Percentiles rank a stretch among this genome's conserved stretches.
These are phyloP conservation scores for Nothocercus nigrocapillus DNA, from an alignment of 2,113 vertebrate species.

Conservation along the genomic window DNA sequence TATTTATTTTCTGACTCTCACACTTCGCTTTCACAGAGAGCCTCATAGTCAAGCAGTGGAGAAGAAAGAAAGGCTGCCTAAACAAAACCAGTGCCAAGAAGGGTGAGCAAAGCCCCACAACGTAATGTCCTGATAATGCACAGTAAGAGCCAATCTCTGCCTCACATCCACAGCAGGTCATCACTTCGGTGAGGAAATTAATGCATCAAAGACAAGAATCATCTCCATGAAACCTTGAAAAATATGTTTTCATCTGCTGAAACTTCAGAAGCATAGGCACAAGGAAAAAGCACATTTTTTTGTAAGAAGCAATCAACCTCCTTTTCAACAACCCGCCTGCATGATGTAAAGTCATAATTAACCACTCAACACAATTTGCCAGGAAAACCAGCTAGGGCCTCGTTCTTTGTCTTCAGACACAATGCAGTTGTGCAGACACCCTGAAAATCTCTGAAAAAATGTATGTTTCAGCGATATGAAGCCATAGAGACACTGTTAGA, in stretches of 20 bases:
- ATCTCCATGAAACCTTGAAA: background rate
- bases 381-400: background rate
- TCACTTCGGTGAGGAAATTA: background rate
- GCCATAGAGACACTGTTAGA: background rate
- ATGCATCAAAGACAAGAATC: background rate
- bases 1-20: background rate
- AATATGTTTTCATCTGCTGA: background rate
- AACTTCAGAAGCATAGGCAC: background rate
- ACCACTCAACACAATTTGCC: background rate
- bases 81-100: background rate
- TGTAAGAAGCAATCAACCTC: background rate
- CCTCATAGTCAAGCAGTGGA: background rate
- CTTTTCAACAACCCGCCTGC: background rate
- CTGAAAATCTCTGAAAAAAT: background rate
- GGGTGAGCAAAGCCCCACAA: accelerated
- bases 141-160: background rate
- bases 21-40: background rate
- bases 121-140: background rate
- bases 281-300: background rate
- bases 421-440: background rate
- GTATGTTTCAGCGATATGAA: background rate
- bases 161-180: background rate
- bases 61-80: background rate
- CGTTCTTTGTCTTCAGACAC: background rate
- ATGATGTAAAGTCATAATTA: background rate